Evolutionary conservation across 2,797 vertebrate genomes (phyloP).

Genomic region (Gila robusta): DNA sequence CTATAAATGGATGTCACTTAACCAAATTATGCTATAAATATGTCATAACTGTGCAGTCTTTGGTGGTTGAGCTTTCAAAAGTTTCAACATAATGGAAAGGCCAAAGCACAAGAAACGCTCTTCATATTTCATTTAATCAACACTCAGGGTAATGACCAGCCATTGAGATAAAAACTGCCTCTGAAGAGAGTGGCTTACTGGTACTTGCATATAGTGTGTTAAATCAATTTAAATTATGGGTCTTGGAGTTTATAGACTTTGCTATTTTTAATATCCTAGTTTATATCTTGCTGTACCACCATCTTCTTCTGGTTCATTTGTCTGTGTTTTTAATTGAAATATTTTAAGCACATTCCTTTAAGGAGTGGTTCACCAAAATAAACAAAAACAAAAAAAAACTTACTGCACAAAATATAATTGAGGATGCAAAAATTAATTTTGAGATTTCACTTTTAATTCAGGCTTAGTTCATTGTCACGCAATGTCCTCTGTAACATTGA

Average conservation of each 20-base stretch:
- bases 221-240: slow-evolving; percentile 44
- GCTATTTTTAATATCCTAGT: slow-evolving; percentile 37
- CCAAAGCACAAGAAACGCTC: background rate
- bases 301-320: background rate
- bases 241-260: slow-evolving; percentile 29
- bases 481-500: background rate
- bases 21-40: slow-evolving; percentile 65
- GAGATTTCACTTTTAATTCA: background rate
- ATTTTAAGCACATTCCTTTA: background rate
- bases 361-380: background rate
- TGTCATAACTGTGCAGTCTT: slow-evolving; percentile 59
- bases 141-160: slow-evolving; percentile 55
- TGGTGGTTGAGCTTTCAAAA: slow-evolving; percentile 28
- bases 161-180: slow-evolving; percentile 39
- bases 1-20: slow-evolving; percentile 66
- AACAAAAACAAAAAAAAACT: rapidly evolving
- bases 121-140: slow-evolving; percentile 49
- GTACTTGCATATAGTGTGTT: slow-evolving; percentile 21
- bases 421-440: background rate
- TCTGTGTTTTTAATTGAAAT: background rate
- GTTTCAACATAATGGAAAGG: slow-evolving; percentile 35
- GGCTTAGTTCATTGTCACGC: background rate
- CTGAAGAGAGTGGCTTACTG: slow-evolving; percentile 37
- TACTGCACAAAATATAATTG: background rate
- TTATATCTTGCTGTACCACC: background rate